Evolutionary conservation across 2,797 vertebrate genomes (phyloP), one percentile per base, ranked within the genome.

Genomic region (Heterohyrax brucei): DNA sequence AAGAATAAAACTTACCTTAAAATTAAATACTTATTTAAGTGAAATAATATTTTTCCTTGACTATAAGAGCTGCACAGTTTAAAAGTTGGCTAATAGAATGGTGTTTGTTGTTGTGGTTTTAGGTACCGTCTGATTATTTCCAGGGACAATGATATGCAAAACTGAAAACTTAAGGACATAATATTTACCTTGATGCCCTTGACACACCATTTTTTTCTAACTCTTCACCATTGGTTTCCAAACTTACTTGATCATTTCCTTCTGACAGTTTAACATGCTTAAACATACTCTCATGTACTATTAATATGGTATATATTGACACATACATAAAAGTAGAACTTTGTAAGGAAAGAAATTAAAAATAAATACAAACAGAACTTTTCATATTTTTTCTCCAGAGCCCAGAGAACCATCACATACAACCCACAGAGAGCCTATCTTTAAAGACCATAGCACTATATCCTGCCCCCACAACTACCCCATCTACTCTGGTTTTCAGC

Each of bases 1-100:
- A 89, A 93, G 9, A 95, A 22, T 92, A 77, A 94, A 89, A 59
- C 72, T 81, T 44, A 48, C 39, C n/a, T 89, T 93, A 77, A 94
- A 90, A 93, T 91, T 61, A 79, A 85, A 86, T 33, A 68, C 2
- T 76, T 94, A 50, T 87, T 5, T 30, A 16, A 19, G 26, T 75
- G 76, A 91, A 76, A 19, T 13, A 76, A 93, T 53, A 73, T 10
- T 89, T 83, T 73, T 93, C 10, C n/a, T 77, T 30, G 93, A 48
- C 3, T 92, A 53, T 48, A 87, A 87, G 53, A 90, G 19, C 26
- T 28, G 66, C 16, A 86, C 1, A 84, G 4, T 84, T 13, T 80
- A 92, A 89, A 83, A 86, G 82, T 87, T 16, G 22, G 33, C 39
- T 59, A 80, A 46, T 53, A 85, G 95, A 89, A 82, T 81, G 12